Percentiles rank a stretch among this genome's conserved stretches.
phyloP scores from a whole-genome alignment of 1,140 invertebrate species.

The Sarcophaga bullata region DNA sequence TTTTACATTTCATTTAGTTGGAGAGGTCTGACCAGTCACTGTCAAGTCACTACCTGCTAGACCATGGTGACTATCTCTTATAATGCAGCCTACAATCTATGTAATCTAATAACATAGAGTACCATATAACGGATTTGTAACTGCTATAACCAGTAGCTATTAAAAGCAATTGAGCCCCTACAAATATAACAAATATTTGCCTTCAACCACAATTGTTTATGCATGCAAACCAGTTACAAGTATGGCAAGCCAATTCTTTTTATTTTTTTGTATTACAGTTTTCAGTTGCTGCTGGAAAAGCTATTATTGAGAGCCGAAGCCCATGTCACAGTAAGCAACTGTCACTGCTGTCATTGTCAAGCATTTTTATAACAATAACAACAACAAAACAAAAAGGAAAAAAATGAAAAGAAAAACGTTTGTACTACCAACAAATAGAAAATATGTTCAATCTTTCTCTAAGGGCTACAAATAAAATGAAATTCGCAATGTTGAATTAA shows the following conservation, averaged over 20 bases:
- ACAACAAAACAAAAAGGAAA: not conserved
- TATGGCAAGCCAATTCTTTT: not conserved
- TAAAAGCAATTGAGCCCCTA: no score
- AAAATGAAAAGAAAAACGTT: not conserved
- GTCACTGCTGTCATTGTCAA: slow-evolving; percentile 12
- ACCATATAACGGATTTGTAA: no score
- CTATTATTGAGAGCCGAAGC: not conserved
- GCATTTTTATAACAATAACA: no score
- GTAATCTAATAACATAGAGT: no score
- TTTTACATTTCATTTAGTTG: no score
- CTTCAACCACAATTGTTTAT: slow-evolving; percentile 1
- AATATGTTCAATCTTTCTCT: not conserved
- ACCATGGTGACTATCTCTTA: no score
- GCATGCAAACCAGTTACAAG: not conserved
- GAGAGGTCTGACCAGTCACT: no score
- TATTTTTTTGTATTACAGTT: no score
- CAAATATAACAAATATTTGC: no score
- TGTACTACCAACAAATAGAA: not conserved
- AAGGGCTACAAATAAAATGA: not conserved
- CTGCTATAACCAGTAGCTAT: no score
- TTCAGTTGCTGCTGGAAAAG: not conserved
- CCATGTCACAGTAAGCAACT: not conserved
- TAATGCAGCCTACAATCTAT: no score
- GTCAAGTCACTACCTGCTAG: no score
- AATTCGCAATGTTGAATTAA: not conserved